Percentiles rank a stretch among this genome's conserved stretches.
Evolutionary conservation across 2,888 invertebrate species (phyloP).

Genomic region (Beris chalybata): DNA sequence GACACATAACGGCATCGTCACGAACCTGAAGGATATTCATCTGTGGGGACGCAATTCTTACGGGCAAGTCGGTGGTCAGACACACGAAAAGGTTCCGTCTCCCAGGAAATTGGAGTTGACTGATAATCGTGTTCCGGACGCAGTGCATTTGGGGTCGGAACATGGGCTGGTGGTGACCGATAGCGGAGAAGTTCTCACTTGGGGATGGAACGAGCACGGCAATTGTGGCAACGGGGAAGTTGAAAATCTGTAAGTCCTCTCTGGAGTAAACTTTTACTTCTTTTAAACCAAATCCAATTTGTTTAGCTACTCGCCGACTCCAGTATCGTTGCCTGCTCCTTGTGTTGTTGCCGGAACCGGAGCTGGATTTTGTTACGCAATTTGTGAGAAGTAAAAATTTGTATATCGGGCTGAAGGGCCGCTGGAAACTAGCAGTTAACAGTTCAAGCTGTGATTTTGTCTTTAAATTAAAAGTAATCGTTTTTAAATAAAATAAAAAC

Average conservation of each 20-base stretch:
- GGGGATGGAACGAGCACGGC: constrained; percentile 93
- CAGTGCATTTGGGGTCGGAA: constrained; percentile 70
- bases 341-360: constrained; percentile 50
- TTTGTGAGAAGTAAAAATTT: constrained; percentile 41
- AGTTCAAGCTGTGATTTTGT: no score
- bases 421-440: no score
- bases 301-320: constrained; percentile 47
- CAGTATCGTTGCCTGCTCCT: constrained; percentile 45
- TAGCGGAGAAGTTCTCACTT: constrained; percentile 69
- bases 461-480: no score
- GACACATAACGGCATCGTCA: constrained; percentile 73
- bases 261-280: not conserved
- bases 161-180: constrained; percentile 73
- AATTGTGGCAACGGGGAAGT: constrained; percentile 72
- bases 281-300: not conserved
- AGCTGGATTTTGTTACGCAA: constrained; percentile 54
- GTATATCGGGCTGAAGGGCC: no score
- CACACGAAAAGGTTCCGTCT: constrained; percentile 49
- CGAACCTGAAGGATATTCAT: constrained; percentile 65
- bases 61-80: constrained; percentile 68
- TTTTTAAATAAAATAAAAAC: no score
- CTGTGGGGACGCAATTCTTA: constrained; percentile 82
- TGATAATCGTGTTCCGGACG: constrained; percentile 42
- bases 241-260: constrained; percentile 51
- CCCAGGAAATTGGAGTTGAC: constrained; percentile 46